Evolutionary conservation across 2,888 invertebrate genomes (phyloP).

Genomic region (Chrysina gloriosa): DNA sequence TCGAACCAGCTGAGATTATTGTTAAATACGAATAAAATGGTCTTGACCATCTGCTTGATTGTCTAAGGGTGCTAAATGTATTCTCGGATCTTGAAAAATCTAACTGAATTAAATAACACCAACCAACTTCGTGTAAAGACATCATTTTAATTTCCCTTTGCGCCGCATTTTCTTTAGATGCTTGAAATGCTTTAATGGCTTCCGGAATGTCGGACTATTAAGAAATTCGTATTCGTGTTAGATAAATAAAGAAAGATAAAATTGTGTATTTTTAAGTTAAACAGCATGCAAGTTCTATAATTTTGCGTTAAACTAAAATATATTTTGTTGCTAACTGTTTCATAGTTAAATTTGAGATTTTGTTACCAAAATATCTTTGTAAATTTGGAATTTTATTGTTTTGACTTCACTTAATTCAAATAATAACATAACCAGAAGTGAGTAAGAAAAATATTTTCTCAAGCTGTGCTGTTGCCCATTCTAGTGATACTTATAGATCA

Average conservation of each 20-base stretch:
- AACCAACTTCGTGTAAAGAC: slow-evolving; percentile 72
- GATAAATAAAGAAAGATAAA: neutral
- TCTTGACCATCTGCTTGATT: slow-evolving; percentile 74
- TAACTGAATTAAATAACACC: slow-evolving; percentile 74
- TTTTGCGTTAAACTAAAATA: too few relatives aligned
- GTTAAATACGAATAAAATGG: slow-evolving; percentile 75
- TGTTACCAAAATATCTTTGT: too few relatives aligned
- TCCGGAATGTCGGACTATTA: slow-evolving; percentile 69
- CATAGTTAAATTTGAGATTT: too few relatives aligned
- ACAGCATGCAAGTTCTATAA: too few relatives aligned
- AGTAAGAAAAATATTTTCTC: too few relatives aligned
- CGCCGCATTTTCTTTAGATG: slow-evolving; percentile 69
- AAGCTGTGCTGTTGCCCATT: too few relatives aligned
- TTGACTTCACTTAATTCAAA: too few relatives aligned
- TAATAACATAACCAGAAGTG: too few relatives aligned
- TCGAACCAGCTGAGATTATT: slow-evolving; percentile 61
- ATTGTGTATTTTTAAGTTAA: too few relatives aligned
- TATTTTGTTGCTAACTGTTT: too few relatives aligned
- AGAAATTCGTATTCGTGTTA: neutral
- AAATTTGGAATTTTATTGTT: too few relatives aligned
- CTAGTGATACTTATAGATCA: too few relatives aligned
- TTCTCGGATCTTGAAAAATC: slow-evolving; percentile 69
- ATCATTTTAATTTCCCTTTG: slow-evolving; percentile 74
- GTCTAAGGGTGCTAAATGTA: slow-evolving; percentile 69
- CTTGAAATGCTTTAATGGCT: slow-evolving; percentile 70